Conservation (phyloP, 1,140 invertebrate genomes). For the Philotrypesis tridentata region DNA sequence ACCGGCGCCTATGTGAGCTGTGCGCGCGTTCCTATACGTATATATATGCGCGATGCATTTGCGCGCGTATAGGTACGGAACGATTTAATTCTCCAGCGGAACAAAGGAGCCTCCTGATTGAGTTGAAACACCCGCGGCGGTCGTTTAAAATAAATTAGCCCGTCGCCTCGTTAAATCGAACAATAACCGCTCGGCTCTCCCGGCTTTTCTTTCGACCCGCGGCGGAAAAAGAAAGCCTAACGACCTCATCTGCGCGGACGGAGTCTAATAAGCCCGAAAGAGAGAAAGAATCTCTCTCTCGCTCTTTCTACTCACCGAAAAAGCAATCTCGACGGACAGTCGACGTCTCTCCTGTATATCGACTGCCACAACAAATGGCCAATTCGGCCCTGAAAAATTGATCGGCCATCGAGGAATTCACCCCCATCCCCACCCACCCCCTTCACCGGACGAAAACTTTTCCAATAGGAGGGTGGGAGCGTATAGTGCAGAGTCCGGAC, state of each 20-base stretch:
- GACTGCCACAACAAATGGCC: constrained; percentile 5
- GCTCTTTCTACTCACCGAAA: neutral
- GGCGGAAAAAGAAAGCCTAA: neutral
- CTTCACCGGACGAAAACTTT: neutral
- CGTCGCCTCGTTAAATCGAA: too few relatives aligned
- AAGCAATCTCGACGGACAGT: neutral
- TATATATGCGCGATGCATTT: too few relatives aligned
- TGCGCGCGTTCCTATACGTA: too few relatives aligned
- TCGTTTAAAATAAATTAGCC: neutral
- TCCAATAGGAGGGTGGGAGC: neutral
- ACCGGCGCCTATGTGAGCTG: too few relatives aligned
- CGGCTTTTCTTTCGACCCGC: neutral
- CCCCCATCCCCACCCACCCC: neutral
- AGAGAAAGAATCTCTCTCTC: too few relatives aligned
- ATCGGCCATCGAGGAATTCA: neutral
- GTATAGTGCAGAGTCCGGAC: too few relatives aligned
- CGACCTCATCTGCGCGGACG: neutral
- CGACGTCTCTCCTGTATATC: neutral
- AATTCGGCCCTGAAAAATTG: constrained; percentile 14
- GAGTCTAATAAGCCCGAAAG: neutral
- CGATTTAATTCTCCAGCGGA: too few relatives aligned
- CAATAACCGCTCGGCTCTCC: neutral
- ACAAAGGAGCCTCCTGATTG: too few relatives aligned
- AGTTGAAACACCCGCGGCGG: too few relatives aligned
- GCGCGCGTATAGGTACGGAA: too few relatives aligned